These are phyloP conservation scores for Cenopis cana DNA, from an alignment of 2,888 invertebrate species.

Conservation along the genomic window DNA sequence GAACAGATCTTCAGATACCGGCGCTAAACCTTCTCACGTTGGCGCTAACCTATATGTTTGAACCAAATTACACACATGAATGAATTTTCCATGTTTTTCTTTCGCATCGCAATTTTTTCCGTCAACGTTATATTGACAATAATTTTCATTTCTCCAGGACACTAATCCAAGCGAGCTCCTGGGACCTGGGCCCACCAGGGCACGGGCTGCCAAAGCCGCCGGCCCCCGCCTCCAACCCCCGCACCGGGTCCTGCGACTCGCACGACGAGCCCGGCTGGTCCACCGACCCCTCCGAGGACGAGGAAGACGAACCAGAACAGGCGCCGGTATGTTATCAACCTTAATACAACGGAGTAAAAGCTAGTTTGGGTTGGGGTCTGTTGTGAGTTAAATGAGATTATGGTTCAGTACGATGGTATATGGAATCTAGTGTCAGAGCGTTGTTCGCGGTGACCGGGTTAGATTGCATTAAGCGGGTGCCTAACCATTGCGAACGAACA, in stretches of 20 bases:
- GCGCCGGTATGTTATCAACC: conserved; percentile 67
- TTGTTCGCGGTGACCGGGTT: not conserved
- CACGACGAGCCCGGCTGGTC: conserved; percentile 95
- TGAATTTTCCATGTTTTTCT: no score
- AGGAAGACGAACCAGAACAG: conserved; percentile 92
- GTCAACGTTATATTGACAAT: conserved; percentile 61
- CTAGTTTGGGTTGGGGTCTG: conserved; percentile 3
- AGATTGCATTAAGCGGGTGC: not conserved
- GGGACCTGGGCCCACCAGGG: conserved; percentile 83
- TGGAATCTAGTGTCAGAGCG: conserved; percentile 4
- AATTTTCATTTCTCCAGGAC: conserved; percentile 79
- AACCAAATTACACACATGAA: no score
- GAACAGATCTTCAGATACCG: no score
- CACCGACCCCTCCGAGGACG: conserved; percentile 95
- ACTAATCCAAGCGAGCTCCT: conserved; percentile 91
- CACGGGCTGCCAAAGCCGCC: conserved; percentile 52
- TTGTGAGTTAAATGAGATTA: conserved; percentile 12
- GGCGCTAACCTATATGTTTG: no score
- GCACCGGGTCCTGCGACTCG: conserved; percentile 72
- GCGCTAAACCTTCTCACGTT: no score
- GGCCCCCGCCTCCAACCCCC: conserved; percentile 59
- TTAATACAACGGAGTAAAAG: not conserved
- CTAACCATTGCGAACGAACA: not conserved
- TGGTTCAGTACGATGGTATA: not conserved
- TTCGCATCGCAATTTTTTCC: no score